A percentile compares a stretch with the other conserved stretches of the same genome.
These are phyloP conservation scores for Hyaena hyaena DNA, from an alignment of 2,113 vertebrate species.

Conservation along the genomic window DNA sequence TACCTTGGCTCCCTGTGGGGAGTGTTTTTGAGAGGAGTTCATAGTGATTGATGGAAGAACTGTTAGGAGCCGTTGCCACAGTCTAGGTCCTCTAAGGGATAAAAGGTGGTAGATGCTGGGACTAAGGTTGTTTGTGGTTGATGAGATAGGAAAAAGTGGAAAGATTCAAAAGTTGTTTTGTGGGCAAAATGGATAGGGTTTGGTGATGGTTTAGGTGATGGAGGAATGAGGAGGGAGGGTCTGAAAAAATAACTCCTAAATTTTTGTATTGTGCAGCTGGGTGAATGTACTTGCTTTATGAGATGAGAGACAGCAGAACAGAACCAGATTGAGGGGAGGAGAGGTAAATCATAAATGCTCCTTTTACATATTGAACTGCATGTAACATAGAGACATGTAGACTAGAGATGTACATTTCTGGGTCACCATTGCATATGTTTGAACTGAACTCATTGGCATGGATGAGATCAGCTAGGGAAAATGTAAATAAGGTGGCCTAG, in stretches of 20 bases:
- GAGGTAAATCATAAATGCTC: not conserved
- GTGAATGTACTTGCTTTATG: not conserved
- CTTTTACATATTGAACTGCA: not conserved
- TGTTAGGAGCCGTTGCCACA: not conserved
- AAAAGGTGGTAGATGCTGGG: not conserved
- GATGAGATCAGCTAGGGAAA: not conserved
- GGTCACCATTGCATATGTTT: not conserved
- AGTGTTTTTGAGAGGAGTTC: not conserved
- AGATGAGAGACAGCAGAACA: not conserved
- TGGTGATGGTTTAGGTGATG: not conserved
- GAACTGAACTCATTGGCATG: not conserved
- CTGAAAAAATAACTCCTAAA: not conserved
- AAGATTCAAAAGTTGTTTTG: not conserved
- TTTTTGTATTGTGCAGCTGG: not conserved
- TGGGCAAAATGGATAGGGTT: not conserved
- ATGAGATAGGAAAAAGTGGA: not conserved
- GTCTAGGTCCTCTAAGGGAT: not conserved
- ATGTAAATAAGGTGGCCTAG: not conserved
- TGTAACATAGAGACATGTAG: not conserved
- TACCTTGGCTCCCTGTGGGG: not conserved
- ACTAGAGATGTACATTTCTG: not conserved
- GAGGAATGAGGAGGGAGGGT: not conserved
- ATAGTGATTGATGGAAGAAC: not conserved
- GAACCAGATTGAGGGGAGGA: not conserved
- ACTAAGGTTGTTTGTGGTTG: not conserved